phyloP scores from a whole-genome alignment of 1,140 invertebrate species.

The Notospermus geniculatus region DNA sequence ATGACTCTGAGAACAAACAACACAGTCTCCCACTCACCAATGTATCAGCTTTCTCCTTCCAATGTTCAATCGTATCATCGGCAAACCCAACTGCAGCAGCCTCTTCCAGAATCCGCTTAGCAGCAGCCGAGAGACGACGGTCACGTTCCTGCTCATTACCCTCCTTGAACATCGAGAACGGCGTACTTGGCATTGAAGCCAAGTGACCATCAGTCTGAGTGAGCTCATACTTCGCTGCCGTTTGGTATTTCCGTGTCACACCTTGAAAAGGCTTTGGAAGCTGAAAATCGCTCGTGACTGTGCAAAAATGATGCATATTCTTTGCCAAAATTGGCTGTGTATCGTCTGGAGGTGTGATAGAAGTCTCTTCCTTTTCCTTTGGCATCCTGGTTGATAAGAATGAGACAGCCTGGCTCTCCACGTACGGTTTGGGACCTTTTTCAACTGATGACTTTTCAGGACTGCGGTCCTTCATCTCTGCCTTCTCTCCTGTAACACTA shows the following conservation, averaged over 20 bases:
- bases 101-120: conserved; percentile 37
- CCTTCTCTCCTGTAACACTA: conserved; percentile 26
- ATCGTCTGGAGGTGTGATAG: not conserved
- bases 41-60: conserved; percentile 41
- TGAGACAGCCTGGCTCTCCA: conserved; percentile 26
- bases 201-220: not conserved
- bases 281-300: conserved; percentile 34
- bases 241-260: conserved; percentile 39
- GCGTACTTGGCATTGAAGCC: not conserved
- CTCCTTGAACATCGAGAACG: not conserved
- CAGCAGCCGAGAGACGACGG: conserved; percentile 24
- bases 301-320: conserved; percentile 47
- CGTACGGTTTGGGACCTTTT: conserved; percentile 16
- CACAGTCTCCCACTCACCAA: too few relatives aligned
- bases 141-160: not conserved
- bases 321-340: conserved; percentile 13
- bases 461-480: conserved; percentile 25
- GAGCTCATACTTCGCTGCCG: conserved; percentile 26
- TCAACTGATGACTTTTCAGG: conserved; percentile 15
- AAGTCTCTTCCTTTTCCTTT: conserved; percentile 10
- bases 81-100: conserved; percentile 13
- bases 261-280: conserved; percentile 34
- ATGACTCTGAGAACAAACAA: too few relatives aligned
- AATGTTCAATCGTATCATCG: conserved; percentile 31
- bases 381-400: conserved; percentile 37